Percentiles rank a stretch among this genome's conserved stretches.
Evolutionary conservation across 2,113 vertebrate genomes (phyloP).

Genomic region (Ovibos moschatus): DNA sequence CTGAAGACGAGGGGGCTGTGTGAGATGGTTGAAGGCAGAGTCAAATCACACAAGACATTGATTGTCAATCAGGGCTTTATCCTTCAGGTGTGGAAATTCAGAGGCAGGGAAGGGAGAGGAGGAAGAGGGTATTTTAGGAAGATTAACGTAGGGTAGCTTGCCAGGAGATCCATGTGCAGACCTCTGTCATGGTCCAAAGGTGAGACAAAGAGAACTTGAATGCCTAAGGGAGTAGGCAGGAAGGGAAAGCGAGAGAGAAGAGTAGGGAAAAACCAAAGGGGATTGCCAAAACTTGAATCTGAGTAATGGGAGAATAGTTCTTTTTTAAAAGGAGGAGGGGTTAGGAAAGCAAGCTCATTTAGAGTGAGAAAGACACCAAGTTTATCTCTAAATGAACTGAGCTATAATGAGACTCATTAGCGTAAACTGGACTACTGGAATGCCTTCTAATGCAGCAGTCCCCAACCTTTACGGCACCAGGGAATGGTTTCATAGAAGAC

Average conservation of each 20-base stretch:
- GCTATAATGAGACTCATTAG: too few species aligned
- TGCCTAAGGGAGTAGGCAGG: neutral
- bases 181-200: neutral
- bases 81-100: neutral
- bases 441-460: neutral
- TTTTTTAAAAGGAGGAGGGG: neutral
- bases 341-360: neutral
- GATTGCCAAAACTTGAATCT: neutral
- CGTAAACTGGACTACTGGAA: neutral
- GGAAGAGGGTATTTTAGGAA: neutral
- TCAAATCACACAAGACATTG: neutral
- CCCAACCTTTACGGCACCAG: neutral
- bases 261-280: neutral
- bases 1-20: neutral
- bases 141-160: neutral
- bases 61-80: neutral
- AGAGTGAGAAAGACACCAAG: neutral
- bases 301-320: neutral
- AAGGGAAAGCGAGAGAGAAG: neutral
- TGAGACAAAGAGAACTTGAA: neutral
- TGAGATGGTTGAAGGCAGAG: neutral
- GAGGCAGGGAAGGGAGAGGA: neutral
- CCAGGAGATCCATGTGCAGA: neutral
- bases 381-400: neutral
- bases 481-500: neutral